Evolutionary conservation across 2,113 vertebrate species (phyloP).

Genomic region (Ancistrus triradiatus): DNA sequence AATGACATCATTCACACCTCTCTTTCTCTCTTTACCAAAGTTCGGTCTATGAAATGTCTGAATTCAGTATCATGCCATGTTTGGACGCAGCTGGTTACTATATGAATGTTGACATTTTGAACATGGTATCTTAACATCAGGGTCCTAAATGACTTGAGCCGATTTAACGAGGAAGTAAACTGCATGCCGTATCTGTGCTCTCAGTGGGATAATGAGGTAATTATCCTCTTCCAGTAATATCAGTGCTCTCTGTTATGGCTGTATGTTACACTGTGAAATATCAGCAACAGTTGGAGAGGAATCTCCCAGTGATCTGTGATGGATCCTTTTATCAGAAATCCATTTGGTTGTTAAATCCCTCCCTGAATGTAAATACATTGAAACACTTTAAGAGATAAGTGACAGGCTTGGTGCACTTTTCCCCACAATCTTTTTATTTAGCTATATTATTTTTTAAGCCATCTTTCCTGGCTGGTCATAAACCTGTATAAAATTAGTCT

Average conservation of each 20-base stretch:
- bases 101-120: conserved; percentile 36
- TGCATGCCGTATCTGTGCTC: conserved; percentile 30
- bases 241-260: conserved; percentile 24
- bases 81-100: conserved; percentile 16
- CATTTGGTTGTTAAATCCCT: conserved; percentile 28
- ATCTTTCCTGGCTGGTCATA: too few species aligned
- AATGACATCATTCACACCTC: background rate
- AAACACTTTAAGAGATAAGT: background rate
- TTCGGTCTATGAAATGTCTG: background rate
- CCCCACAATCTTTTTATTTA: background rate
- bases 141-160: conserved; percentile 19
- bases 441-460: background rate
- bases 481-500: too few species aligned
- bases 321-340: conserved; percentile 22
- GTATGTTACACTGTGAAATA: conserved; percentile 19
- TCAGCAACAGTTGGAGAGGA: conserved; percentile 24
- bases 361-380: background rate
- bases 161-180: conserved; percentile 27
- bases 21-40: background rate
- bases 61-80: conserved; percentile 4
- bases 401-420: background rate
- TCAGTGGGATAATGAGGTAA: conserved; percentile 34
- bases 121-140: conserved; percentile 14
- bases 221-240: conserved; percentile 30
- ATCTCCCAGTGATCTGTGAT: conserved; percentile 34